Percentiles rank a stretch among this genome's conserved stretches.
These are phyloP conservation scores for Agonopterix alstromeriana DNA, from an alignment of 2,888 invertebrate genomes.

Conservation along the genomic window DNA sequence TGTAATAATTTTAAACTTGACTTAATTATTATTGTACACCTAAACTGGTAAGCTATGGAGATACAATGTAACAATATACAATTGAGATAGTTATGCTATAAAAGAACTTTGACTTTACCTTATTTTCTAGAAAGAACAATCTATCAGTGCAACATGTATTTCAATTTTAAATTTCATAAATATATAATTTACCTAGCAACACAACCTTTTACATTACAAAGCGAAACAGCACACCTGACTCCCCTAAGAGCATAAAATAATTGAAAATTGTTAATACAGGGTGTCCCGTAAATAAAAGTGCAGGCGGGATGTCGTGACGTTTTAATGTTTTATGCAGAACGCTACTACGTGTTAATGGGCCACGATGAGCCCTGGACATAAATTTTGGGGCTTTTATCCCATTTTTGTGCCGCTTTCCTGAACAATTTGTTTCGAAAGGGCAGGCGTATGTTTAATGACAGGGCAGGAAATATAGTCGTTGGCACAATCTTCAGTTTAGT, in stretches of 20 bases:
- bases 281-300: conserved; percentile 54
- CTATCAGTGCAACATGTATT: too few species aligned
- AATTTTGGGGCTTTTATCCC: conserved; percentile 58
- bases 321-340: conserved; percentile 70
- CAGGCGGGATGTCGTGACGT: conserved; percentile 48
- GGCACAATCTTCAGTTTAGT: not conserved
- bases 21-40: too few species aligned
- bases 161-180: too few species aligned
- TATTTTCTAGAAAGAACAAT: too few species aligned
- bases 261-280: conserved; percentile 59
- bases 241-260: conserved; percentile 38
- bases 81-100: too few species aligned
- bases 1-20: too few species aligned
- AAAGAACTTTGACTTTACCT: too few species aligned
- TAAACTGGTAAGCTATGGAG: too few species aligned
- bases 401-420: conserved; percentile 51
- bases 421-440: conserved; percentile 37
- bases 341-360: conserved; percentile 65
- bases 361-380: conserved; percentile 57
- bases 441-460: conserved; percentile 28
- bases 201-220: not conserved
- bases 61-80: too few species aligned
- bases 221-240: conserved; percentile 20
- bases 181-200: too few species aligned
- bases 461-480: not conserved